phyloP scores from a whole-genome alignment of 2,113 vertebrate species.

The Mus spicilegus region DNA sequence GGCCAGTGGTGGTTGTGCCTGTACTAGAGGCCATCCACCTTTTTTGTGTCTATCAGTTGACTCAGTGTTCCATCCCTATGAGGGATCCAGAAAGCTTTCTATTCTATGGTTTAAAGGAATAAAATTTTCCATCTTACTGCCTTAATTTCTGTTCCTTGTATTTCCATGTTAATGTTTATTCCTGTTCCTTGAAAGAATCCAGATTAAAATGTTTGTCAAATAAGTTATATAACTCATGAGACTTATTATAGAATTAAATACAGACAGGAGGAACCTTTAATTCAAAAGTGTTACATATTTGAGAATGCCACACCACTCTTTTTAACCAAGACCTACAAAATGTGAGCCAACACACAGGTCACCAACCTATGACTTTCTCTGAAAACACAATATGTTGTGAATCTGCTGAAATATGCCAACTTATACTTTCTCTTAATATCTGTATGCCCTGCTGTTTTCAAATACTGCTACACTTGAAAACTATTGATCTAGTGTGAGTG shows the following conservation, averaged over 20 bases:
- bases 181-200: not conserved
- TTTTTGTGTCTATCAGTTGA: not conserved
- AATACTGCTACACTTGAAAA: not conserved
- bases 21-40: accelerated
- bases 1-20: not conserved
- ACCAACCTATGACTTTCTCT: not conserved
- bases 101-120: not conserved
- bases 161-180: not conserved
- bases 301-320: not conserved
- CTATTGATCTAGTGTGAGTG: no score
- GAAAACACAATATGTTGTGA: not conserved
- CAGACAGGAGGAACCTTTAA: not conserved
- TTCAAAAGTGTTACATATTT: not conserved
- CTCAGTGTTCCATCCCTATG: not conserved
- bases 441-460: not conserved
- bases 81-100: not conserved
- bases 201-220: not conserved
- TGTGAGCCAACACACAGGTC: no score
- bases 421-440: not conserved
- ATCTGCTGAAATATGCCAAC: not conserved
- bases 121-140: not conserved
- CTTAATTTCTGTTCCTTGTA: not conserved
- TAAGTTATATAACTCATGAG: not conserved
- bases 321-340: not conserved
- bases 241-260: not conserved